Conservation (phyloP, 2,797 vertebrate species). For the Platyrinchus mystaceus region DNA sequence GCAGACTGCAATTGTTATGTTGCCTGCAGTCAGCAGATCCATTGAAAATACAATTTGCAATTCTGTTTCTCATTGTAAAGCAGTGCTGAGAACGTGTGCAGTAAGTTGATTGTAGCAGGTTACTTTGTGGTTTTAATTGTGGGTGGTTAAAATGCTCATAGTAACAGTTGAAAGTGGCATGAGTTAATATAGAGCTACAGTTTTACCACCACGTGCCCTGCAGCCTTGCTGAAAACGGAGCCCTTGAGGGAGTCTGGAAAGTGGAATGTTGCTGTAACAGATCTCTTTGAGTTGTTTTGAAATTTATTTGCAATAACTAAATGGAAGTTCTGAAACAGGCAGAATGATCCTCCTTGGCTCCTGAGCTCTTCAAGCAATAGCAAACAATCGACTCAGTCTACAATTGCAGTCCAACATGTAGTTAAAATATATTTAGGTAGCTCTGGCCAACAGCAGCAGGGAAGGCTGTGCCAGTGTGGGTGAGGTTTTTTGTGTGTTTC, state of each 20-base stretch:
- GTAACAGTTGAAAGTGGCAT: background rate
- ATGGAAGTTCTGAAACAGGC: background rate
- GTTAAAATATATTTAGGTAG: background rate
- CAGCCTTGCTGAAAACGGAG: background rate
- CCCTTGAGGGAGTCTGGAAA: background rate
- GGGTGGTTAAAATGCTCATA: background rate
- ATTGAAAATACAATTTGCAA: background rate
- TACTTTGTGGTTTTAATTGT: background rate
- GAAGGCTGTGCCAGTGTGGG: background rate
- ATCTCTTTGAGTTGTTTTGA: background rate
- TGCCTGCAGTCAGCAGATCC: background rate
- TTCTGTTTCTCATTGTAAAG: background rate
- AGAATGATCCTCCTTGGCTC: background rate
- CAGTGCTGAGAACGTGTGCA: background rate
- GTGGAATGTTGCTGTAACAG: background rate
- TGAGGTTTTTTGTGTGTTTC: background rate
- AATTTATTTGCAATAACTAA: background rate
- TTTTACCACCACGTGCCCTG: background rate
- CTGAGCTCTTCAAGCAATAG: background rate
- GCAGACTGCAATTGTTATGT: background rate
- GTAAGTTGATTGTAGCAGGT: background rate
- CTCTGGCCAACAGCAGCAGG: background rate
- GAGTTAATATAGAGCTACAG: background rate
- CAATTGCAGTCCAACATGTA: background rate
- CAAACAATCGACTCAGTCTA: background rate